phyloP scores from a whole-genome alignment of 2,113 vertebrate species.

The Motacilla tschutschensis region DNA sequence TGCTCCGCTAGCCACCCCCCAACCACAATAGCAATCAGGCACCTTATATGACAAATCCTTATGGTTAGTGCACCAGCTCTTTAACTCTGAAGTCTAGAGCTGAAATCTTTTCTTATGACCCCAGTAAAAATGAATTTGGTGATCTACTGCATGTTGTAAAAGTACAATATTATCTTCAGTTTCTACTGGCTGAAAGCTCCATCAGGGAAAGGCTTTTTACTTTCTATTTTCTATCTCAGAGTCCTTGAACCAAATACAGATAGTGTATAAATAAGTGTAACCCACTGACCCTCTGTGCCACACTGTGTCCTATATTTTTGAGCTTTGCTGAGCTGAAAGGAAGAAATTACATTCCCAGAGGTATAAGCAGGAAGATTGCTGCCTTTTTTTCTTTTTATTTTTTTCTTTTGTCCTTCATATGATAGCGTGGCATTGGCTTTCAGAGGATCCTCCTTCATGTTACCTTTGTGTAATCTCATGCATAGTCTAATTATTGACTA shows the following conservation, averaged over 20 bases:
- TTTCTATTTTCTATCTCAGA: slow-evolving; percentile 14
- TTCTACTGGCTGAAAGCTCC: slow-evolving; percentile 1
- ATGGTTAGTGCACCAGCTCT: neutral
- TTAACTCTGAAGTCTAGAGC: neutral
- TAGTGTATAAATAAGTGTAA: slow-evolving; percentile 51
- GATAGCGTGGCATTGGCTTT: neutral
- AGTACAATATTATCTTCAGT: slow-evolving; percentile 8
- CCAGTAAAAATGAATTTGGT: slow-evolving; percentile 41
- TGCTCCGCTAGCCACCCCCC: fast-evolving
- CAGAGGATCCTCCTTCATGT: neutral
- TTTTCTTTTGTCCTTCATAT: neutral
- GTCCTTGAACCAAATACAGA: slow-evolving; percentile 58
- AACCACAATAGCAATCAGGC: neutral
- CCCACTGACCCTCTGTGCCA: slow-evolving; percentile 48
- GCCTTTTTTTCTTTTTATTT: neutral
- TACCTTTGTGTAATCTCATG: neutral
- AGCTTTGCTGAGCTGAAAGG: slow-evolving; percentile 23
- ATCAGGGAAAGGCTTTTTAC: neutral
- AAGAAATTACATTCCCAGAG: neutral
- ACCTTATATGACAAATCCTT: neutral
- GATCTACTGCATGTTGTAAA: slow-evolving; percentile 35
- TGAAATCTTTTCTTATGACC: slow-evolving; percentile 33
- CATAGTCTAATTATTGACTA: slow-evolving; percentile 39
- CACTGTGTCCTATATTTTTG: slow-evolving; percentile 50
- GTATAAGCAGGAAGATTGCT: neutral